phyloP scores from a whole-genome alignment of 2,113 vertebrate genomes.

The Oriolus oriolus region DNA sequence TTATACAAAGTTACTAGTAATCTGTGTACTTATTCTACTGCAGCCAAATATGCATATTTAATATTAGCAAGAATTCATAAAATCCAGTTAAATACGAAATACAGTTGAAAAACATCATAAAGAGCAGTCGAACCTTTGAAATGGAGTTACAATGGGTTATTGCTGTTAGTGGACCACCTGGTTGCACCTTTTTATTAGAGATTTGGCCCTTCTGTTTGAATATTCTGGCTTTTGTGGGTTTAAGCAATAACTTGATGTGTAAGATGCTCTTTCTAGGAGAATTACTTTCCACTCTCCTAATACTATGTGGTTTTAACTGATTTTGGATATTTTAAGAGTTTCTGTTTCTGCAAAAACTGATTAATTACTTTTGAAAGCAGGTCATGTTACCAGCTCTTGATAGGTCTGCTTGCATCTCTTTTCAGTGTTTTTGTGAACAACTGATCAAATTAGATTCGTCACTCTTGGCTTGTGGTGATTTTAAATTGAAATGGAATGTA shows the following conservation, averaged over 20 bases:
- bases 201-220: neutral
- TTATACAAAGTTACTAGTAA: neutral
- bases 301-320: neutral
- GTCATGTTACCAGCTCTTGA: conserved; percentile 38
- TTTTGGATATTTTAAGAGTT: conserved; percentile 17
- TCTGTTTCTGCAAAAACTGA: conserved; percentile 20
- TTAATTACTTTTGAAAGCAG: conserved; percentile 63
- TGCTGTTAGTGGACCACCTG: neutral
- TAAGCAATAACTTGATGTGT: neutral
- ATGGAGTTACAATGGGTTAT: neutral
- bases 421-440: conserved; percentile 70
- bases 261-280: neutral
- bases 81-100: conserved; percentile 6
- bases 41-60: neutral
- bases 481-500: conserved; percentile 81
- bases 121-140: neutral
- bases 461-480: conserved; percentile 75
- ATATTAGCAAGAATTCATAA: neutral
- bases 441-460: conserved; percentile 77
- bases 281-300: neutral
- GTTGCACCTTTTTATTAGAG: neutral
- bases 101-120: neutral
- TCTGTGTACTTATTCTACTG: neutral
- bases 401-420: conserved; percentile 50
- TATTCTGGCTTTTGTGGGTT: neutral